Evolutionary conservation across 2,888 invertebrate genomes (phyloP), one percentile per base, ranked within the genome.

Genomic region (Acrocyrtus sp.): DNA sequence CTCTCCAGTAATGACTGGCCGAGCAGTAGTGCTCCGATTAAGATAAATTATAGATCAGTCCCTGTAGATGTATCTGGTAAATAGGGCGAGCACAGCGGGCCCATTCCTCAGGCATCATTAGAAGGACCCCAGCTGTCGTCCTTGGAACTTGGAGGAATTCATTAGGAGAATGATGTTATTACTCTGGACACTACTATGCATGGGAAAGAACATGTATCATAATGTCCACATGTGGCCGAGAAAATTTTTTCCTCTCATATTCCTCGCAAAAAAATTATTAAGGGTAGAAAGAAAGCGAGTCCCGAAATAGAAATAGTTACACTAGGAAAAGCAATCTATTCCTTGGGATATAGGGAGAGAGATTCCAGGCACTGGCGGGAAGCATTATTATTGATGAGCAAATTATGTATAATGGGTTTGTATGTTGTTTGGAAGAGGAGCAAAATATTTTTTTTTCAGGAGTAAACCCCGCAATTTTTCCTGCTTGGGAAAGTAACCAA

Each of bases 81-180:
- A 60, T 47, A 34, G 48, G 48, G 29, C 15, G n/a, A 48, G 50
- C 62, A 5, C 63, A 53, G 63, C 53, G 41, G 63, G 63, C 29
- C 19, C 47, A 45, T 47, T 24, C 27, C 47, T 34, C 19, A 51
- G 53, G 39, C 63, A 50, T 53, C 53, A 53, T 43, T 53, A 53
- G 63, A 63, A 63, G 53, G 63, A 63, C 53, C 63, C 63, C 63
- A 51, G 63, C 63, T 63, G 63, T 63, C 63, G 39, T 48, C 63
- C 41, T 27, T 3, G 43, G n/a, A 63, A 63, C 63, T 63, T 50
- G 26, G 17, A 53, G 39, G 53, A 63, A 63, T 63, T 63, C 63
- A 63, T 63, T 63, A 53, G 15, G 39, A 19, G 27, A 41, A 57
- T 34, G 34, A 34, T 34, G 34, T 34, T 34, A 34, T 34, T 34